A percentile compares a stretch with the other conserved stretches of the same genome.
phyloP scores from a whole-genome alignment of 2,113 vertebrate genomes.

The Ictalurus furcatus region DNA sequence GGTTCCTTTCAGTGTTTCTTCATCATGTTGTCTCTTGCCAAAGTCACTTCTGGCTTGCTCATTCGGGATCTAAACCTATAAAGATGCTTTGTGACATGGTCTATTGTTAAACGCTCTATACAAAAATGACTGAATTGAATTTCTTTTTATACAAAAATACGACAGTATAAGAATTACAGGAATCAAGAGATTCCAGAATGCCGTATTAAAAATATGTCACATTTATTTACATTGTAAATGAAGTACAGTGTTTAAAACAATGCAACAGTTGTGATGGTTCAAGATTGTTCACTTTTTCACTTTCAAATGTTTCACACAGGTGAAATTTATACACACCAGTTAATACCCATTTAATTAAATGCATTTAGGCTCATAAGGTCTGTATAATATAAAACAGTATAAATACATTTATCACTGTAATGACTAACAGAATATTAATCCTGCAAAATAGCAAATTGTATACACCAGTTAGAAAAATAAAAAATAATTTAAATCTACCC shows the following conservation, averaged over 20 bases:
- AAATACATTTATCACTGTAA: not conserved
- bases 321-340: not conserved
- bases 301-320: not conserved
- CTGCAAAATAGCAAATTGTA: not conserved
- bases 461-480: conserved; percentile 40
- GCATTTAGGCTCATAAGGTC: not conserved
- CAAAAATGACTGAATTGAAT: not conserved
- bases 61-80: not conserved
- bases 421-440: not conserved
- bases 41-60: not conserved
- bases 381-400: conserved; percentile 16
- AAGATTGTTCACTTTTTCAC: not conserved
- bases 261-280: not conserved
- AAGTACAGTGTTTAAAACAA: conserved; percentile 2
- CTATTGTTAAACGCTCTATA: not conserved
- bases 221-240: conserved; percentile 33
- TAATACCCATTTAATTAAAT: not conserved
- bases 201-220: conserved; percentile 4
- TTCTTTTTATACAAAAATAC: no score
- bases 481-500: not conserved
- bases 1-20: not conserved
- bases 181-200: not conserved
- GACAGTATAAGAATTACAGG: not conserved
- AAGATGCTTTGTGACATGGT: not conserved
- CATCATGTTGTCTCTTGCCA: not conserved